Conservation (phyloP, 2,888 invertebrate species). For the Drosophila histrio region DNA sequence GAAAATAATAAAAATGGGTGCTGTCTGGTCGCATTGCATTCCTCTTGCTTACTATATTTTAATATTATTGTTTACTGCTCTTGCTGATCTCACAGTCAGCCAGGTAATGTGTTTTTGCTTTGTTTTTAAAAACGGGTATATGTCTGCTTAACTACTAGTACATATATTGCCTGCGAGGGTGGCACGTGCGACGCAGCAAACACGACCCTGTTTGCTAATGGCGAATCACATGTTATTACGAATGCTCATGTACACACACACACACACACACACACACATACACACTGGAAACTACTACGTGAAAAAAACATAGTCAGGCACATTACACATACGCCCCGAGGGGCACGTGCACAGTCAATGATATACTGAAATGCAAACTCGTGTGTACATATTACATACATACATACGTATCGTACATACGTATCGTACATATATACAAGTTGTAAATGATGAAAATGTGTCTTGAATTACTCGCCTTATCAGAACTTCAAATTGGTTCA, state of each 20-base stretch:
- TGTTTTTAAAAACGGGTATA: no score
- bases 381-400: neutral
- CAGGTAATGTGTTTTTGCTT: no score
- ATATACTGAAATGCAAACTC: neutral
- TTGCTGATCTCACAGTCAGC: conserved; percentile 28
- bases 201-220: neutral
- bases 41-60: conserved; percentile 22
- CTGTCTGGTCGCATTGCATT: conserved; percentile 30
- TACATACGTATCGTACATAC: neutral
- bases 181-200: conserved; percentile 47
- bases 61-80: conserved; percentile 2
- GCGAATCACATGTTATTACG: conserved; percentile 52
- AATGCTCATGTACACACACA: conserved; percentile 1
- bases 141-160: neutral
- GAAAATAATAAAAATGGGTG: conserved; percentile 56
- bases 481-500: conserved; percentile 22
- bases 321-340: conserved; percentile 47
- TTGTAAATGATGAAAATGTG: conserved; percentile 8
- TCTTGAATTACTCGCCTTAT: conserved; percentile 37
- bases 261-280: neutral
- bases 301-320: conserved; percentile 3
- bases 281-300: neutral
- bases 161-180: neutral
- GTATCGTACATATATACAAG: neutral
- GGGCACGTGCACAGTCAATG: conserved; percentile 55